Percentiles rank a stretch among this genome's conserved stretches.
Evolutionary conservation across 2,113 vertebrate genomes (phyloP).

Genomic region (Corvus hawaiiensis): DNA sequence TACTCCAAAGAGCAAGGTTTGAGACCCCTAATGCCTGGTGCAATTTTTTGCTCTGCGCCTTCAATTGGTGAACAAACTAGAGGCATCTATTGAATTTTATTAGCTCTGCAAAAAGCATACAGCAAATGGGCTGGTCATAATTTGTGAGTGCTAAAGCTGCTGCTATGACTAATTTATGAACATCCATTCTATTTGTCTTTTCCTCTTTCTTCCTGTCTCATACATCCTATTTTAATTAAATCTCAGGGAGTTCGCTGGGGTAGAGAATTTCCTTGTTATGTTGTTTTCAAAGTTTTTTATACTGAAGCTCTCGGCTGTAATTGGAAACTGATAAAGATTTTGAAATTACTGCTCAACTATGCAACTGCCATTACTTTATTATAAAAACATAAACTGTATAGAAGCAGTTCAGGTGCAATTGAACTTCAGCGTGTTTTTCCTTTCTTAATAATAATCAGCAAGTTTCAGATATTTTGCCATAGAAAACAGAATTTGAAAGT

Average conservation of each 20-base stretch:
- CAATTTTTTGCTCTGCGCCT: neutral
- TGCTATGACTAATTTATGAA: conserved; percentile 50
- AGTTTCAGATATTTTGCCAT: neutral
- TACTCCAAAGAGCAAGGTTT: neutral
- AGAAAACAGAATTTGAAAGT: neutral
- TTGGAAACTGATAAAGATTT: neutral
- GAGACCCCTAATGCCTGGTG: neutral
- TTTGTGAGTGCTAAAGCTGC: neutral
- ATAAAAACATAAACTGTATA: neutral
- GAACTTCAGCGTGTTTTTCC: neutral
- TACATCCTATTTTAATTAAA: conserved; percentile 36
- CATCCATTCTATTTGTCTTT: conserved; percentile 6
- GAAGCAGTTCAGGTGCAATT: neutral
- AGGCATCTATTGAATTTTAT: neutral
- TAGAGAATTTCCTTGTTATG: neutral
- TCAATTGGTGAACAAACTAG: neutral
- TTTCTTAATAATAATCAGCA: neutral
- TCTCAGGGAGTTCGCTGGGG: neutral
- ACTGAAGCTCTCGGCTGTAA: neutral
- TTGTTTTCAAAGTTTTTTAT: conserved; percentile 1
- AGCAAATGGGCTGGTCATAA: neutral
- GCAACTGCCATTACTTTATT: neutral
- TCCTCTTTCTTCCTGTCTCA: neutral
- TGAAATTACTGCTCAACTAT: neutral
- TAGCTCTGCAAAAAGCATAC: neutral